Base-by-base conservation (phyloP, 2,797 vertebrate genomes). In the Heliangelus exortis region DNA sequence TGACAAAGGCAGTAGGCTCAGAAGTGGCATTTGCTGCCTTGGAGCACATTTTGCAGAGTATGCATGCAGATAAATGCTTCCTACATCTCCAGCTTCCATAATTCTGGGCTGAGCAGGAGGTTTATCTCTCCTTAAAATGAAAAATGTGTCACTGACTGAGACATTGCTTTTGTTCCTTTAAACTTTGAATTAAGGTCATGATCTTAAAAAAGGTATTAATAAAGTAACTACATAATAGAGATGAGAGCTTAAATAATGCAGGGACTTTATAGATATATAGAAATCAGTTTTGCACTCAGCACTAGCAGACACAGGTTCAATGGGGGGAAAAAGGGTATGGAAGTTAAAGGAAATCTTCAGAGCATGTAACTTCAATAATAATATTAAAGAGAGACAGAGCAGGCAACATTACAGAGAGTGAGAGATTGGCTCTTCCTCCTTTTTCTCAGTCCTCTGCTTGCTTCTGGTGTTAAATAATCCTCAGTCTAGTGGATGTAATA, bases 131-230 rank as follows among this genome's bases (percentile, higher is more conserved):
- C 73, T 93, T 81, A 79, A 95, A 88, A 92, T 63, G 62, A 91
- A 48, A 85, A 92, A 87, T 48, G 12, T 72, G 54, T 79, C 84
- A 71, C 66, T 61, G 58, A 45, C 53, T 72, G 85, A 95, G 89
- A 55, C 72, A 67, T 91, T 92, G n/a, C 71, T 43, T 71, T 91
- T 92, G 82, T 91, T 93, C 69, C 57, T 95, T 93, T 95, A 90
- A 96, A 78, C 75, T 62, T 28, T 93, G 82, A 87, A 91, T 91
- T 95, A 90, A 95, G 90, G 87, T 87, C 77, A 67, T 83, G 87
- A 93, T 94, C 87, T 94, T 94, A 72, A 79, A 89, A 84, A 76
- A 81, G 57, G 41, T 92, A 84, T 92, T 95, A 95, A 89, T 95
- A 92, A 93, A 95, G 83, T 51, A 95, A 87, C 72, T 75, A 65